Evolutionary conservation across 2,888 invertebrate species (phyloP), one percentile per base, ranked within the genome.

Genomic region (Heliconius ethilla): DNA sequence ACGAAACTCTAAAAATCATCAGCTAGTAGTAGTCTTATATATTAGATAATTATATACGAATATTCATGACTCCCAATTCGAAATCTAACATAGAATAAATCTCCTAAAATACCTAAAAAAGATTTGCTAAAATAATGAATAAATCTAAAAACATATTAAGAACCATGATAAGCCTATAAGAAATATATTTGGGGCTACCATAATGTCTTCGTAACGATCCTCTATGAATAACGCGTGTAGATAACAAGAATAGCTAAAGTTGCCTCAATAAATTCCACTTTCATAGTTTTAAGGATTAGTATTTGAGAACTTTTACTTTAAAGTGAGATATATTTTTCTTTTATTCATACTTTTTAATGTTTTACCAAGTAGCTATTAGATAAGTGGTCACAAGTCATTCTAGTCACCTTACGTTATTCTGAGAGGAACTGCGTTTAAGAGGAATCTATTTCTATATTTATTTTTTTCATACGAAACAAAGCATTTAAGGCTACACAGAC

Each of bases 201-300:
- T 81, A 78, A 81, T 70, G 72, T 75, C 74, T 76, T 37, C 75
- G 78, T 78, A 81, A 79, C 75, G 81, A 69, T 76, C 65, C 15
- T 76, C 76, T 81, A 75, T 78, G 79, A 81, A 76, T 81, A 79
- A 79, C 76, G 78, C 37, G 18, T 76, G 4, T n/a, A 79, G 81
- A 81, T 81, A 81, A 75, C 78, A 67, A 55, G 37, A 70, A 76
- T 78, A 66, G 51, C 67, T 59, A n/a, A 76, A 81, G 76, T 81
- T 79, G 59, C 45, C 22, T 51, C 69, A 55, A 76, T 80, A 78
- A 76, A 78, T 80, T 63, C 59, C 27, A 62, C 59, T 75, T 70
- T 67, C 62, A 76, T 78, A 74, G 78, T 72, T 70, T 59, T 62
- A 1, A 63, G 37, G 63, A 63, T 72, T 15, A n/a, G 29, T 27